These are phyloP conservation scores for Rhinella marina DNA, from an alignment of 2,797 vertebrate genomes.

Conservation along the genomic window DNA sequence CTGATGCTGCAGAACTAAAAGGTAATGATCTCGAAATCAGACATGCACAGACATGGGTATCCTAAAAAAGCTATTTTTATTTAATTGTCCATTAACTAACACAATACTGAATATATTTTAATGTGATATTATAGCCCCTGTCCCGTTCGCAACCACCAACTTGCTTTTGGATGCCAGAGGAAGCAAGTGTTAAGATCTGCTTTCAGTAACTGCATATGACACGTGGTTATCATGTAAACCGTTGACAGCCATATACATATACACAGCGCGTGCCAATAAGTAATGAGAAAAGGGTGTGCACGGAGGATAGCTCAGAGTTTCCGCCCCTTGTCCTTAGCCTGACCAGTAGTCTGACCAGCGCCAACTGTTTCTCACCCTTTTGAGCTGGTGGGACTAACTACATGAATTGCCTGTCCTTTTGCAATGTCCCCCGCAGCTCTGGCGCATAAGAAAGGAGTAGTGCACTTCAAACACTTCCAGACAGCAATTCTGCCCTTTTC, in stretches of 20 bases:
- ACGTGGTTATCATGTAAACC: neutral
- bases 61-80: too few relatives aligned
- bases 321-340: constrained; percentile 10
- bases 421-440: constrained; percentile 67
- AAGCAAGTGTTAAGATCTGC: neutral
- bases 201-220: neutral
- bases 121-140: neutral
- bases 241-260: neutral
- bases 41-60: too few relatives aligned
- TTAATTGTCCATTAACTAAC: neutral
- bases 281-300: neutral
- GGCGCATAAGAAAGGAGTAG: constrained; percentile 64
- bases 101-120: neutral
- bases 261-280: neutral
- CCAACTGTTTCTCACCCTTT: constrained; percentile 70
- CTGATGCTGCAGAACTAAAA: too few relatives aligned
- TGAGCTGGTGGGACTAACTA: constrained; percentile 60
- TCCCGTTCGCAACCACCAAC: neutral
- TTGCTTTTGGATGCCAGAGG: neutral
- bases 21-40: too few relatives aligned
- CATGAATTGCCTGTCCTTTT: constrained; percentile 60
- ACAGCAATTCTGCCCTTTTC: constrained; percentile 67
- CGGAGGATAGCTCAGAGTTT: neutral
- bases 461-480: constrained; percentile 68
- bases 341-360: constrained; percentile 32